Evolutionary conservation across 2,113 vertebrate genomes (phyloP).

Genomic region (Leptodactylus fuscus): DNA sequence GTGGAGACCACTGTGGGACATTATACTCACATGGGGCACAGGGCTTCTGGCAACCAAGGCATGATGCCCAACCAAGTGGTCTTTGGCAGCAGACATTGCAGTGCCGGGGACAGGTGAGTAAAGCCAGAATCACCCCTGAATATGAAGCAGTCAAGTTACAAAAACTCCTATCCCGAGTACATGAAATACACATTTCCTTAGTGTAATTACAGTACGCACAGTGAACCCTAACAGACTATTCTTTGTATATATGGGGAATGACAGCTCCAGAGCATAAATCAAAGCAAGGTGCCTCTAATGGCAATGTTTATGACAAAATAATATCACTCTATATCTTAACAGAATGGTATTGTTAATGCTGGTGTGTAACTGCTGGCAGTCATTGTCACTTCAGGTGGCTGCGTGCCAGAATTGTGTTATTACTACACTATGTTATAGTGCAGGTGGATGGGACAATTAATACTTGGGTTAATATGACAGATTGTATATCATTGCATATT

Average conservation of each 20-base stretch:
- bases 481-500: constrained; percentile 36
- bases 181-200: not conserved
- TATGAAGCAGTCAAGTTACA: not conserved
- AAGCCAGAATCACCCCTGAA: too few species aligned
- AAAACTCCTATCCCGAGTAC: not conserved
- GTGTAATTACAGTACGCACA: not conserved
- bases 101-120: too few species aligned
- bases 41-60: too few species aligned
- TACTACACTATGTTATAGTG: not conserved
- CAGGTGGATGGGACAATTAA: not conserved
- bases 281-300: not conserved
- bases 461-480: constrained; percentile 32
- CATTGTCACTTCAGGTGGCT: not conserved
- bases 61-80: too few species aligned
- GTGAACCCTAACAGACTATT: not conserved
- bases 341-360: constrained; percentile 13
- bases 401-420: constrained; percentile 15
- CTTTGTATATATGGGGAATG: constrained; percentile 18
- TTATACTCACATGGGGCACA: too few species aligned
- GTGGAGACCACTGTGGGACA: too few species aligned
- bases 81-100: too few species aligned
- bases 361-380: not conserved
- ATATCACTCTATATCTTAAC: not conserved
- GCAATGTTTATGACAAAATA: constrained; percentile 25
- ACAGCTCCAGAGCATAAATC: constrained; percentile 22